Evolutionary conservation across 2,888 invertebrate genomes (phyloP).

Genomic region (Acheta domesticus): DNA sequence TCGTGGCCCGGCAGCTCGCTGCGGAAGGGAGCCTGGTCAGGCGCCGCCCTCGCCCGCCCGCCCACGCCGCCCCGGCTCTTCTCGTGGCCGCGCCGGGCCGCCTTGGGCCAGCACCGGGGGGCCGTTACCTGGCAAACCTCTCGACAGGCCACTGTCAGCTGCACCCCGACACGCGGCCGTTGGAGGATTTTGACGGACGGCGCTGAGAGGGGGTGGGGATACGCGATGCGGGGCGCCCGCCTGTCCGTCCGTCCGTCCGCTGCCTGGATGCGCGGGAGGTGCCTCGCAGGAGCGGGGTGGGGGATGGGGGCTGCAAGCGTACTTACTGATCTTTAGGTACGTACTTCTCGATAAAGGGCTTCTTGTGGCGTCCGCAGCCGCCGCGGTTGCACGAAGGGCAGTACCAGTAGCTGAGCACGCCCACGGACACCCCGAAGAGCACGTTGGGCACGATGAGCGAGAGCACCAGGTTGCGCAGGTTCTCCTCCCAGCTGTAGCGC

Average conservation of each 20-base stretch:
- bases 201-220: too few species aligned
- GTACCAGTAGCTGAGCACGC: conserved; percentile 86
- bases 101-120: too few species aligned
- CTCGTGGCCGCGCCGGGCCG: too few species aligned
- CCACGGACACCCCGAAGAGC: conserved; percentile 77
- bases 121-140: too few species aligned
- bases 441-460: conserved; percentile 80
- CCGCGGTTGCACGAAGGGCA: conserved; percentile 76
- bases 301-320: not conserved
- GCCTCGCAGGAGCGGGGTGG: not conserved
- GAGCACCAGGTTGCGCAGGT: conserved; percentile 72
- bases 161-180: too few species aligned
- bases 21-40: not conserved
- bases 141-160: too few species aligned
- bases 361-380: conserved; percentile 52
- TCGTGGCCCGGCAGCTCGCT: not conserved
- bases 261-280: not conserved
- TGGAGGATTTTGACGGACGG: too few species aligned
- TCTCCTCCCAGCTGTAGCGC: conserved; percentile 80
- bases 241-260: too few species aligned
- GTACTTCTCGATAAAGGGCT: conserved; percentile 65
- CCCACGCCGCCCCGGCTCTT: too few species aligned
- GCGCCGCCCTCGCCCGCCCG: not conserved
- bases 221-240: too few species aligned
- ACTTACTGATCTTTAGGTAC: conserved; percentile 85